Evolutionary conservation across 1,140 invertebrate species (phyloP), one percentile per base, ranked within the genome.

Genomic region (Orussus abietinus): DNA sequence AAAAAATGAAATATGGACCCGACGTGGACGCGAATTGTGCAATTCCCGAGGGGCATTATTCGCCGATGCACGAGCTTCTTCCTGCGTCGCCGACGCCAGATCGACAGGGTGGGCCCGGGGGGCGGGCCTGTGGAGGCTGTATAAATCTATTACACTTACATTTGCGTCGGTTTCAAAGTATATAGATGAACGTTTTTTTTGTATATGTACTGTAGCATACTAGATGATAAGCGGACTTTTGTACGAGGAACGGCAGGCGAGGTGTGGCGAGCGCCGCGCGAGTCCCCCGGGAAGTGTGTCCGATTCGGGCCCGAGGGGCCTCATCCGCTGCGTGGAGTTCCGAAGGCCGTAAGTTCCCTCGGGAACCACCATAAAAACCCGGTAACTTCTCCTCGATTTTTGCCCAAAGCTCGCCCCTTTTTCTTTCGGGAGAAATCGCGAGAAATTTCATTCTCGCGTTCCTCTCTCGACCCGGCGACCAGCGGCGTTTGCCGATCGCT

Each of bases 121-220:
- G n/a, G n/a, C n/a, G n/a, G n/a, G n/a, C n/a, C n/a, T n/a, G n/a
- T n/a, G n/a, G n/a, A n/a, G 20, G 34, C 28, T 52, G 53, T 56
- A 55, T 36, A 42, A 59, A n/a, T n/a, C n/a, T n/a, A n/a, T n/a
- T 56, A 57, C 42, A 54, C 42, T 46, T 55, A n/a, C n/a, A 51
- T 55, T 54, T 38, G 52, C 51, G 49, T 51, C 45, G 35, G 49
- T 50, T 47, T 41, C 45, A 55, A 54, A 58, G 46, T 56, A 57
- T 53, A 48, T 41, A 28, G 38, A 52, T 39, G 46, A 59, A 47
- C 41, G 55, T 63, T 62, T 54, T 54, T 57, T 64, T 68, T 70
- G 67, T 72, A 65, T 56, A 72, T 72, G 63, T 69, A 62, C 40
- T 70, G 66, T 70, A 69, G 66, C 48, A 62, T 69, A 69, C 51